Evolutionary conservation across 1,140 invertebrate genomes (phyloP).

Genomic region (Eufriesea mexicana): DNA sequence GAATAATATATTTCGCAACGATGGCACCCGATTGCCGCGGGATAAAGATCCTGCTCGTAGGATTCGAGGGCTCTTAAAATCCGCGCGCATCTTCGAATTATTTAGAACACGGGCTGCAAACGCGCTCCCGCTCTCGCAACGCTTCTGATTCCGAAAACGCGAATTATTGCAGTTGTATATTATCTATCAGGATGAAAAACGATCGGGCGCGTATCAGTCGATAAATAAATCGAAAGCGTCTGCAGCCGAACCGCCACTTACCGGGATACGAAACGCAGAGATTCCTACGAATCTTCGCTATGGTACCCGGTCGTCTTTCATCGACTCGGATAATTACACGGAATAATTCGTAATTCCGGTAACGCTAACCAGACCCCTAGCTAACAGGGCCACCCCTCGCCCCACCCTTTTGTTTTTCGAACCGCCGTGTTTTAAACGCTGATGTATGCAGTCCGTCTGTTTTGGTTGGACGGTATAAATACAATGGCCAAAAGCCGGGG

Average conservation of each 20-base stretch:
- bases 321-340: neutral
- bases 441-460: constrained; percentile 39
- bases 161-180: neutral
- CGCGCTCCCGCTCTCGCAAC: neutral
- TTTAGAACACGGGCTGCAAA: neutral
- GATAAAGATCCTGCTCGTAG: neutral
- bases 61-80: neutral
- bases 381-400: no score
- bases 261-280: no score
- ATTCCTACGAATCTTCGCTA: neutral
- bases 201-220: neutral
- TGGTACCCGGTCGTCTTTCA: no score
- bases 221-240: no score
- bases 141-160: neutral
- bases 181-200: neutral
- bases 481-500: constrained; percentile 56
- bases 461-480: constrained; percentile 64
- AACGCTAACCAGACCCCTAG: constrained; percentile 4
- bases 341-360: neutral
- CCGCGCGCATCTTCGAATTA: neutral
- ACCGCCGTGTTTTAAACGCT: constrained; percentile 35
- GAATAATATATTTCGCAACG: neutral
- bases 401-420: constrained; percentile 27
- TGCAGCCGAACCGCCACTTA: no score
- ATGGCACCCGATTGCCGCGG: neutral